Base-by-base conservation (phyloP, 2,888 invertebrate genomes). In the Herminia tarsipennalis region DNA sequence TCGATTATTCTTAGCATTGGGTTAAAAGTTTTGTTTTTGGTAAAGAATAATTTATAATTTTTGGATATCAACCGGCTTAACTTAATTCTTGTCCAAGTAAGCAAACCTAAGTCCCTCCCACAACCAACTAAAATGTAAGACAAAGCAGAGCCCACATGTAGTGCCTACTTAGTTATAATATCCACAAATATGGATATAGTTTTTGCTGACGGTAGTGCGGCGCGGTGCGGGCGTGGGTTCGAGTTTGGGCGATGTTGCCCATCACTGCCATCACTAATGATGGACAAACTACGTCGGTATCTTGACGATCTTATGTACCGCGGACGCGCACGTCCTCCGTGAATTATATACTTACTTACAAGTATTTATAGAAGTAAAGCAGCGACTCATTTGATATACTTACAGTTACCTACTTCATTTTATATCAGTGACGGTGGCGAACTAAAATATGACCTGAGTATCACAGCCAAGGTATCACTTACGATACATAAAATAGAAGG, bases 221-320 rank as follows among this genome's bases (percentile, higher is more conserved):
- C 63, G 63, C 66, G 66, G 63, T 63, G 32, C 36, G 3, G 25
- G 63, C 63, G 63, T 64, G 66, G 63, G 66, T 35, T 38, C 33
- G 16, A 9, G 34, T 57, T 63, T 48, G 54, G 57, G 62, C 10
- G 51, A 58, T 22, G 63, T 35, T 22, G 12, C 30, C 63, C 66
- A 40, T 44, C 36, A 16, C 30, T 66, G 62, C 63, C 66, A 40
- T 44, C 36, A 16, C 30, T 66, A 66, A 52, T 66, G 66, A 66
- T 58, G 54, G 46, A 45, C 42, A 12, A 24, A 50, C 44, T 39
- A 52, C 33, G 33, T 45, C 22, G 17, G 16, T 12, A 37, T 25
- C 43, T 25, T 27, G 16, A 36, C 36, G 18, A 12, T 36, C 17
- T 25, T 36, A 27, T 17, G 24, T 36, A 34, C 34, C 27, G 16